These are phyloP conservation scores for Ctenoplectra terminalis DNA, from an alignment of 1,140 invertebrate species.

Conservation along the genomic window DNA sequence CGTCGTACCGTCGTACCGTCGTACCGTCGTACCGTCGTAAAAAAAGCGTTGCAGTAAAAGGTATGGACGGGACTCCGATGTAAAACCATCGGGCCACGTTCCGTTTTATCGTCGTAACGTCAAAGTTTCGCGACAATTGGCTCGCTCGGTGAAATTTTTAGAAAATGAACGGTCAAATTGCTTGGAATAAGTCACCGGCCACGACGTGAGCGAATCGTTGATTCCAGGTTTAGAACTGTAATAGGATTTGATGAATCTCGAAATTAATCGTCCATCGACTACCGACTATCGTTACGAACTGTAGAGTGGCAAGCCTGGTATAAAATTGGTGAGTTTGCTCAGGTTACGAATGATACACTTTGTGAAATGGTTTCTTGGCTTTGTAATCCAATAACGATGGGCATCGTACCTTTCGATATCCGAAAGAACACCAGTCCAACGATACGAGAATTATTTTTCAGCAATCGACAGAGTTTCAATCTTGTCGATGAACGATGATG, in stretches of 20 bases:
- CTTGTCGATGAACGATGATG: constrained; percentile 36
- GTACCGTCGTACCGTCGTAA: too few relatives aligned
- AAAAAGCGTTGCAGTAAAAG: constrained; percentile 29
- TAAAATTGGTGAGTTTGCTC: too few relatives aligned
- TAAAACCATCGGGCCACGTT: neutral
- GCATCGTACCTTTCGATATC: neutral
- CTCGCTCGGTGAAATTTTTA: neutral
- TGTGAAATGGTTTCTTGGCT: neutral
- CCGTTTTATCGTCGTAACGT: neutral
- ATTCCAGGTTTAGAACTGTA: too few relatives aligned
- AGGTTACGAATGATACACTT: too few relatives aligned
- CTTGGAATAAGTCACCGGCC: neutral
- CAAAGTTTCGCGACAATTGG: constrained; percentile 1
- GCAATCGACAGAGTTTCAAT: constrained; percentile 38
- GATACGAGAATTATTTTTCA: constrained; percentile 34
- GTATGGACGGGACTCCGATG: neutral
- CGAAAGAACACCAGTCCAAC: neutral
- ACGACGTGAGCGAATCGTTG: too few relatives aligned
- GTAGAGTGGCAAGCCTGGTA: too few relatives aligned
- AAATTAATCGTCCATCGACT: too few relatives aligned
- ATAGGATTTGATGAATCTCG: too few relatives aligned
- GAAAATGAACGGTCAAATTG: neutral
- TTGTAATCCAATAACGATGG: neutral
- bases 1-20: too few relatives aligned
- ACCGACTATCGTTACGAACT: too few relatives aligned